These are phyloP conservation scores for Hartigia nigra DNA, from an alignment of 2,888 invertebrate genomes.

Conservation along the genomic window DNA sequence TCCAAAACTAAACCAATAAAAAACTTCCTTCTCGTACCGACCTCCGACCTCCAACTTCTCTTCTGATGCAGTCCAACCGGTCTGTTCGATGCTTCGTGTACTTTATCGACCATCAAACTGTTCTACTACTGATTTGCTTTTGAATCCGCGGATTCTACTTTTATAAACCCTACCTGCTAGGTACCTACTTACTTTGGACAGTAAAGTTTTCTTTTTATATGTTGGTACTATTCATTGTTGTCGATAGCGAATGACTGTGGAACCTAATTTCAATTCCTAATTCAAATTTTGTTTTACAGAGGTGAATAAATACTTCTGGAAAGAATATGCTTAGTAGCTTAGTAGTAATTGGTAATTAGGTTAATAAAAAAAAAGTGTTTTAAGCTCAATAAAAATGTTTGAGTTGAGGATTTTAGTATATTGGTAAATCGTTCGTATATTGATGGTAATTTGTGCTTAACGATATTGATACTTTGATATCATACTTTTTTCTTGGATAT, in stretches of 20 bases:
- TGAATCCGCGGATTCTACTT: constrained; percentile 28
- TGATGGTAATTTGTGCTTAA: background rate
- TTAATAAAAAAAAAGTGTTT: background rate
- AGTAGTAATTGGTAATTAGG: background rate
- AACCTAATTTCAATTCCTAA: background rate
- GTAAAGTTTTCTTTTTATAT: background rate
- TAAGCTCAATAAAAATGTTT: background rate
- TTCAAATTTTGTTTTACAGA: background rate
- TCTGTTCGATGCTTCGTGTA: constrained; percentile 24
- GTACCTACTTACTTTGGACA: background rate
- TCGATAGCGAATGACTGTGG: background rate
- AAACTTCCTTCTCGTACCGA: constrained; percentile 17
- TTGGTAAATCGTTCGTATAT: background rate
- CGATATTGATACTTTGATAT: background rate
- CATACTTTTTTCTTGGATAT: background rate
- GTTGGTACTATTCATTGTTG: background rate
- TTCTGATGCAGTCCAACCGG: constrained; percentile 14
- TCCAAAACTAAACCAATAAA: constrained; percentile 36
- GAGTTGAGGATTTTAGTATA: background rate
- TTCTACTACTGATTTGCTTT: constrained; percentile 32
- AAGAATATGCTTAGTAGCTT: background rate
- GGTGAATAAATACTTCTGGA: background rate
- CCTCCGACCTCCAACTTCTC: constrained; percentile 11
- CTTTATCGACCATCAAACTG: constrained; percentile 48
- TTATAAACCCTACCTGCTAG: background rate